A percentile compares a stretch with the other conserved stretches of the same genome.
These are phyloP conservation scores for Meteorus colon DNA, from an alignment of 2,888 invertebrate species.

Conservation along the genomic window DNA sequence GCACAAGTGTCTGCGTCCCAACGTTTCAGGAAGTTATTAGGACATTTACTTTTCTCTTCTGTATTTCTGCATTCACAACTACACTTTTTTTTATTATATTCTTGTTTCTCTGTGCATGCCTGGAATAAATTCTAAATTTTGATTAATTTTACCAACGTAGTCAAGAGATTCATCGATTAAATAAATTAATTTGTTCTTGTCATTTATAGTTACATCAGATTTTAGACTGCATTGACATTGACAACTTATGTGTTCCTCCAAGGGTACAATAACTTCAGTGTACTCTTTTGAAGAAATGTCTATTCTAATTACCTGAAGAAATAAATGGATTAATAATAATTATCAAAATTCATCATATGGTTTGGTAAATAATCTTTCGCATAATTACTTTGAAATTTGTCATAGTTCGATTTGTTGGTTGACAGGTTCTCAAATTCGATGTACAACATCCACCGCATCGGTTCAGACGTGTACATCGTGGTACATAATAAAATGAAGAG, in stretches of 20 bases:
- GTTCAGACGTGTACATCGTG: conserved; percentile 80
- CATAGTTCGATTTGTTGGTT: conserved; percentile 76
- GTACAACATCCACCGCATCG: conserved; percentile 84
- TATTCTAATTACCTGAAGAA: conserved; percentile 23
- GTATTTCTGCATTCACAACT: conserved; percentile 78
- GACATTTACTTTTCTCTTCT: conserved; percentile 79
- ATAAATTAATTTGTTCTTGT: not conserved
- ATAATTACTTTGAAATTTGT: conserved; percentile 76
- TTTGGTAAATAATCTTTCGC: too few species aligned
- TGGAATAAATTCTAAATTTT: conserved; percentile 60
- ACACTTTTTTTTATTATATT: conserved; percentile 77
- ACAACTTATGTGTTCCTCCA: conserved; percentile 79
- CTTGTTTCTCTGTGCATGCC: conserved; percentile 78
- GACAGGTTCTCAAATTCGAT: conserved; percentile 78
- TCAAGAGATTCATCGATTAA: not conserved
- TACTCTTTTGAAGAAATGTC: conserved; percentile 68
- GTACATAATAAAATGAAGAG: conserved; percentile 77
- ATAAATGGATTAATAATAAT: not conserved
- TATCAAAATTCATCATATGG: too few species aligned
- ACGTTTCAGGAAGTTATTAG: conserved; percentile 74
- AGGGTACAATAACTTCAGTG: conserved; percentile 74
- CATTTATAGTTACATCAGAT: conserved; percentile 70
- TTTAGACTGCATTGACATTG: conserved; percentile 78
- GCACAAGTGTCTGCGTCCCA: conserved; percentile 79
- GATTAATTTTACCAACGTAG: not conserved